Evolutionary conservation across 2,888 invertebrate genomes (phyloP).

Genomic region (Heptascelio sp.): DNA sequence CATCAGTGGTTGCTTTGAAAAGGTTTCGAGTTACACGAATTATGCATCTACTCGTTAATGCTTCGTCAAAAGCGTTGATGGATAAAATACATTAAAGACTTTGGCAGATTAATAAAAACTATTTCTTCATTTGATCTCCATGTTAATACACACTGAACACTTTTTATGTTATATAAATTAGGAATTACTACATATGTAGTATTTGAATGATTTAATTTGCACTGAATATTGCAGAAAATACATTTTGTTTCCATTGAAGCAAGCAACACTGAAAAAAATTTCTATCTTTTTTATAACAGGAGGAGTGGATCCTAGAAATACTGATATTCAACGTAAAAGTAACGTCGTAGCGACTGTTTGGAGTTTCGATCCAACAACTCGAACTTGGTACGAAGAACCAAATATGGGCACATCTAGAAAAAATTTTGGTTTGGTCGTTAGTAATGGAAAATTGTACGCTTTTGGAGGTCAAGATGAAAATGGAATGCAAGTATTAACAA

Average conservation of each 20-base stretch:
- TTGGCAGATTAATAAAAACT: neutral
- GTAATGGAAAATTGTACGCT: conserved; percentile 89
- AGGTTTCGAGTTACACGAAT: conserved; percentile 40
- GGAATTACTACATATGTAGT: too few species aligned
- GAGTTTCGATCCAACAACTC: conserved; percentile 89
- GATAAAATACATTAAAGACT: conserved; percentile 14
- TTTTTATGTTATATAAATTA: too few species aligned
- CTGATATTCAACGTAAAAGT: conserved; percentile 86
- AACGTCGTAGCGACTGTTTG: conserved; percentile 88
- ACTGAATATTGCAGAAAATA: conserved; percentile 25
- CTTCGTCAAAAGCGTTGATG: conserved; percentile 37
- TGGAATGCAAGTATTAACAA: conserved; percentile 84
- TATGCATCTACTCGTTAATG: conserved; percentile 38
- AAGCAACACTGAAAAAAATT: neutral
- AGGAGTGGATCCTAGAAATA: conserved; percentile 89
- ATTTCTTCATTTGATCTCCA: too few species aligned
- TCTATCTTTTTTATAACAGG: conserved; percentile 82
- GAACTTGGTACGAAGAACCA: conserved; percentile 89
- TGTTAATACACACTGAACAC: too few species aligned
- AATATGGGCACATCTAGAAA: conserved; percentile 87
- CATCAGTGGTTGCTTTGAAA: conserved; percentile 6
- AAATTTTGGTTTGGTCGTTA: conserved; percentile 90
- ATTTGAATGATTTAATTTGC: conserved; percentile 9
- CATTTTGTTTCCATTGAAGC: conserved; percentile 16
- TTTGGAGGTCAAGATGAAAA: conserved; percentile 91